phyloP scores from a whole-genome alignment of 2,888 invertebrate species.

The Zelleria hepariella region DNA sequence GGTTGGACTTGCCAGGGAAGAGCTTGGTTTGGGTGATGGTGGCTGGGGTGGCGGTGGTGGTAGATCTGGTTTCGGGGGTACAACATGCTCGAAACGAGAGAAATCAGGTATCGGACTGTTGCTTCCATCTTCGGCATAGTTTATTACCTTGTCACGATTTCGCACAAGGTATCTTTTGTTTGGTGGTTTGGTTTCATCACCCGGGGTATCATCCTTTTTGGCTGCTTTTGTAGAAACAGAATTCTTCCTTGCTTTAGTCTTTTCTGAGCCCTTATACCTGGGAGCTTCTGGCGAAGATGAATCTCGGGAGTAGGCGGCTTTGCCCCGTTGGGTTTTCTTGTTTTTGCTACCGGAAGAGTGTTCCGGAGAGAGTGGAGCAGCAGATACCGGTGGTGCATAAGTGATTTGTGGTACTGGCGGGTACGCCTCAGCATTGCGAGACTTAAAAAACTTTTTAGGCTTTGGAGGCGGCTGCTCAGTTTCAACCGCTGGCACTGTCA shows the following conservation, averaged over 20 bases:
- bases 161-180: slow-evolving; percentile 67
- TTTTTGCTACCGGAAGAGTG: slow-evolving; percentile 54
- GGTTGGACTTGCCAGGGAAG: slow-evolving; percentile 48
- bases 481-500: slow-evolving; percentile 67
- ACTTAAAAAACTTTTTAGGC: slow-evolving; percentile 93
- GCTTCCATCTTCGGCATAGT: slow-evolving; percentile 75
- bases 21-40: slow-evolving; percentile 60
- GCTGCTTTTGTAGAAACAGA: slow-evolving; percentile 56
- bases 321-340: slow-evolving; percentile 48
- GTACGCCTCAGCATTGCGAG: slow-evolving; percentile 78
- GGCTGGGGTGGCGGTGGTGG: slow-evolving; percentile 33
- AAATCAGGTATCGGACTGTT: slow-evolving; percentile 67
- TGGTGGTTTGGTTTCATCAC: slow-evolving; percentile 57
- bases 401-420: slow-evolving; percentile 68
- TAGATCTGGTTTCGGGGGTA: slow-evolving; percentile 38
- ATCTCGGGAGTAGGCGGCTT: slow-evolving; percentile 54
- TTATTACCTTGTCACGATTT: slow-evolving; percentile 73
- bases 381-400: slow-evolving; percentile 61
- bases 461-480: slow-evolving; percentile 74
- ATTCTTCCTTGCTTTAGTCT: slow-evolving; percentile 51
- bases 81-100: slow-evolving; percentile 42
- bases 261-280: slow-evolving; percentile 49
- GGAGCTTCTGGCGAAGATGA: slow-evolving; percentile 65
- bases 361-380: slow-evolving; percentile 59
- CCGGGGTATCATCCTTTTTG: slow-evolving; percentile 50